phyloP scores from a whole-genome alignment of 2,888 invertebrate species.

The Lepidocyrtinus sp. region DNA sequence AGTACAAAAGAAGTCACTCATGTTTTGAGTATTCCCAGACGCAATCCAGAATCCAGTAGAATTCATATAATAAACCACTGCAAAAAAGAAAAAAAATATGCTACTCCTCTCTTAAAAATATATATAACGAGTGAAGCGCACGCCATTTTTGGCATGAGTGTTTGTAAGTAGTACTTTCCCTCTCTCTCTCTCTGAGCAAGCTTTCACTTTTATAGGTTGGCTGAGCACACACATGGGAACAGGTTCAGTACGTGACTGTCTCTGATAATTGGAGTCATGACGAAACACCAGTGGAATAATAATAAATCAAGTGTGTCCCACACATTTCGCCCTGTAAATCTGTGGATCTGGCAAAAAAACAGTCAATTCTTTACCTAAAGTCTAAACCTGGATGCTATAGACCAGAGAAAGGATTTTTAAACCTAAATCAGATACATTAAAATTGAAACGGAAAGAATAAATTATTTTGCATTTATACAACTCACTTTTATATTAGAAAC shows the following conservation, averaged over 20 bases:
- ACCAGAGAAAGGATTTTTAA: not conserved
- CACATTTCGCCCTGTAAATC: not conserved
- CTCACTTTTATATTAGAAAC: not conserved
- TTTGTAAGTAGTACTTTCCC: not conserved
- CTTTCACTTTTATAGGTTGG: slow-evolving; percentile 52
- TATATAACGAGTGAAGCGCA: too few species aligned
- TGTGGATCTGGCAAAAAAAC: not conserved
- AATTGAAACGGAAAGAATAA: not conserved
- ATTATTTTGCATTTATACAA: not conserved
- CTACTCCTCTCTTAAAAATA: too few species aligned
- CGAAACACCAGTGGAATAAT: slow-evolving; percentile 60
- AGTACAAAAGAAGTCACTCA: too few species aligned
- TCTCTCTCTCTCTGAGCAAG: slow-evolving; percentile 22
- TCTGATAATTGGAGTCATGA: slow-evolving; percentile 64
- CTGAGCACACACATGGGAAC: slow-evolving; percentile 52
- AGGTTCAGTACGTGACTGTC: slow-evolving; percentile 61
- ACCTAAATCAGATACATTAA: not conserved
- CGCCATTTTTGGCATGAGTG: too few species aligned
- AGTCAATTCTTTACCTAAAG: not conserved
- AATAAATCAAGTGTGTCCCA: slow-evolving; percentile 50
- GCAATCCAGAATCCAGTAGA: too few species aligned
- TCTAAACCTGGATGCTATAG: not conserved
- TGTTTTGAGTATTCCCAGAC: too few species aligned
- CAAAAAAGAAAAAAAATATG: too few species aligned
- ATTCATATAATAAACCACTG: too few species aligned